Evolutionary conservation across 2,797 vertebrate species (phyloP).

Genomic region (Cygnus olor): DNA sequence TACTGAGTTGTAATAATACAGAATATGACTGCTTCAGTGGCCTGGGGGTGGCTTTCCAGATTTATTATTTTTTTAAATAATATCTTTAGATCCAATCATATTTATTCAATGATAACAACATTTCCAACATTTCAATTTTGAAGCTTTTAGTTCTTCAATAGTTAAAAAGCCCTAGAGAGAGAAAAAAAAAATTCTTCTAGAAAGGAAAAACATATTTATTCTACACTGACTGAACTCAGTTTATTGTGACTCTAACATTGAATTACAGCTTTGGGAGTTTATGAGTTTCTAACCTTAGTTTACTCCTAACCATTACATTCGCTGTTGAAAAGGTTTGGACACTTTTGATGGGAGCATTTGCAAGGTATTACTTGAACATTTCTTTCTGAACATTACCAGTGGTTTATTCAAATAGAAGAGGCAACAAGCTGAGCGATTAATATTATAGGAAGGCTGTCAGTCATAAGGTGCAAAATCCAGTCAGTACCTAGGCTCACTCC

Average conservation of each 20-base stretch:
- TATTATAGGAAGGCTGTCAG: neutral
- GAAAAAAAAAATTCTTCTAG: neutral
- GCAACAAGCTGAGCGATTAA: neutral
- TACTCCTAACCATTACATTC: neutral
- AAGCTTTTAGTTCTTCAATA: neutral
- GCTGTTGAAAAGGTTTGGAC: neutral
- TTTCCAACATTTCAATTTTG: neutral
- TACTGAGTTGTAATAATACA: neutral
- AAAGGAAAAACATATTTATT: neutral
- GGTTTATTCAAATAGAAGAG: slow-evolving; percentile 7
- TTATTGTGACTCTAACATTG: neutral
- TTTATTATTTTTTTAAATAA: neutral
- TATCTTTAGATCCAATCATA: neutral
- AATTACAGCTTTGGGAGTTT: neutral
- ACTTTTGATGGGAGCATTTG: neutral
- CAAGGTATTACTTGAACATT: neutral
- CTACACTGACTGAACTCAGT: neutral
- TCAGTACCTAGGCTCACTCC: neutral
- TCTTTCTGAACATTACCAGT: neutral
- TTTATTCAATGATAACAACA: neutral
- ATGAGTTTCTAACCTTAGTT: neutral
- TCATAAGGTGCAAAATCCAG: neutral
- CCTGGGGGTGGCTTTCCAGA: neutral
- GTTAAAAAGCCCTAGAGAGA: neutral
- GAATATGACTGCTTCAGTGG: neutral